Conservation (phyloP, 2,888 invertebrate genomes). For the Harpalus rufipes region DNA sequence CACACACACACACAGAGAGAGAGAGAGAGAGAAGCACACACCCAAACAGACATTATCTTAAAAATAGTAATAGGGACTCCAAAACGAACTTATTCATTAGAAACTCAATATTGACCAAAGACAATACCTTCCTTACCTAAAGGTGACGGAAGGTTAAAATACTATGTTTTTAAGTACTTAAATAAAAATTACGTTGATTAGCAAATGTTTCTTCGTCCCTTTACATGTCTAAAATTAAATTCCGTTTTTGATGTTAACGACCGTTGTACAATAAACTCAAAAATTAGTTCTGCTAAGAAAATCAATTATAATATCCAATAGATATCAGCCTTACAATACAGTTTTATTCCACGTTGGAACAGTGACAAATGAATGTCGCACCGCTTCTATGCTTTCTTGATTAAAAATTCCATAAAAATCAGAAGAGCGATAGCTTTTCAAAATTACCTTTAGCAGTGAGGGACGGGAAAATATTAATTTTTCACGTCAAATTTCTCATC, state of each 20-base stretch:
- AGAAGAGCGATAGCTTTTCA: conserved; percentile 40
- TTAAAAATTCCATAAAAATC: conserved; percentile 54
- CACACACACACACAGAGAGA: too few species aligned
- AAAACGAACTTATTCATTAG: too few species aligned
- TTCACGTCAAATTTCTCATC: conserved; percentile 59
- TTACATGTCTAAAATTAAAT: background rate
- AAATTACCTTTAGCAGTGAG: conserved; percentile 32
- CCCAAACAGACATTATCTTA: too few species aligned
- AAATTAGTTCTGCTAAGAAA: conserved; percentile 20
- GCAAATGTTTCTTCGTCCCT: background rate
- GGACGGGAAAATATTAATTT: conserved; percentile 57
- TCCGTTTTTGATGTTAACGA: background rate
- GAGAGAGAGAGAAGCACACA: too few species aligned
- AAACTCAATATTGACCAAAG: too few species aligned
- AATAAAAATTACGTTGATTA: too few species aligned
- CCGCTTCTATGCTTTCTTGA: conserved; percentile 21
- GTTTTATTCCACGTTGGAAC: conserved; percentile 20
- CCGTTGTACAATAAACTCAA: background rate
- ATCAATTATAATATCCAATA: conserved; percentile 22
- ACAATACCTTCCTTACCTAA: too few species aligned
- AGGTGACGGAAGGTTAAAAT: too few species aligned
- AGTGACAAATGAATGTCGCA: conserved; percentile 45
- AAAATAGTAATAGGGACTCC: too few species aligned
- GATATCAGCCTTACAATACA: conserved; percentile 26
- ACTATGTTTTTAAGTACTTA: too few species aligned